Percentiles rank a stretch among this genome's conserved stretches.
Evolutionary conservation across 2,113 vertebrate species (phyloP).

Genomic region (Antechinus flavipes): DNA sequence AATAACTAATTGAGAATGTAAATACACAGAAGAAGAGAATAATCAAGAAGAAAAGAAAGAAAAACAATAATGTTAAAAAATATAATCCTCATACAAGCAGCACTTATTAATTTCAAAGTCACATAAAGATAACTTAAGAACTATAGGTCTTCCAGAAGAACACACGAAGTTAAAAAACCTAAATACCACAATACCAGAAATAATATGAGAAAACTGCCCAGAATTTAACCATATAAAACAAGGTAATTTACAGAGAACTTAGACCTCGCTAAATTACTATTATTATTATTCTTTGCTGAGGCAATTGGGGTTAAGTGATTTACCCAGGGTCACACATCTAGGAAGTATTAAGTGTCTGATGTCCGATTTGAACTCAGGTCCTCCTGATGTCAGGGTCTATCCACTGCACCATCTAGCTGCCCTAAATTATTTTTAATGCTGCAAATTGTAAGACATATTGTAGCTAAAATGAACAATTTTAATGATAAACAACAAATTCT

Average conservation of each 20-base stretch:
- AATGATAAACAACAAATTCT: not conserved
- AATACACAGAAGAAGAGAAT: not conserved
- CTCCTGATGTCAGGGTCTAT: no score
- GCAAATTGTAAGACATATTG: not conserved
- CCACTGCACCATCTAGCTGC: no score
- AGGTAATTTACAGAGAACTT: not conserved
- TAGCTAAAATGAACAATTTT: not conserved
- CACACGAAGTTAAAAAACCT: not conserved
- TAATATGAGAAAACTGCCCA: not conserved
- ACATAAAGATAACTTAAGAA: not conserved
- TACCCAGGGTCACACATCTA: no score
- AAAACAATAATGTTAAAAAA: not conserved
- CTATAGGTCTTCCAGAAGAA: not conserved
- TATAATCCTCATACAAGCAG: not conserved
- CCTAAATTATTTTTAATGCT: not conserved
- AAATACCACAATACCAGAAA: not conserved
- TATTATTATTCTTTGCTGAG: no score
- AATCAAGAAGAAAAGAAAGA: not conserved
- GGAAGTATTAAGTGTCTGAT: no score
- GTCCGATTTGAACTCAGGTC: no score
- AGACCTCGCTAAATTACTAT: not conserved
- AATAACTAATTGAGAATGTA: not conserved
- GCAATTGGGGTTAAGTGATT: no score
- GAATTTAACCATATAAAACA: not conserved
- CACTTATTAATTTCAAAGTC: not conserved